Evolutionary conservation across 2,113 vertebrate species (phyloP).

Genomic region (Hemiscyllium ocellatum): DNA sequence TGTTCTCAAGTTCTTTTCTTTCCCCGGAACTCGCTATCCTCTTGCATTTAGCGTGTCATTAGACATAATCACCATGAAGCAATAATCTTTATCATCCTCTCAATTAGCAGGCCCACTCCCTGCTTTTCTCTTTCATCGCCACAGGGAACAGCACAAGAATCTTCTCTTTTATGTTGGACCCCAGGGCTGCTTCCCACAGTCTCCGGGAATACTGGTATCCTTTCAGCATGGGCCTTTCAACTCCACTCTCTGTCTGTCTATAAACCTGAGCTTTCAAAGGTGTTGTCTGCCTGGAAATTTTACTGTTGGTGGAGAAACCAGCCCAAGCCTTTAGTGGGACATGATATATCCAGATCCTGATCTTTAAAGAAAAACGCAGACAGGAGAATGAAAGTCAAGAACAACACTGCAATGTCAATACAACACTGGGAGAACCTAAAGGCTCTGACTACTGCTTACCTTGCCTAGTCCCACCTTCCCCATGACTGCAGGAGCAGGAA

Average conservation of each 20-base stretch:
- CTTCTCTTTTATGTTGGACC: neutral
- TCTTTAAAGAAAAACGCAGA: neutral
- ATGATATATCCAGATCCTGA: neutral
- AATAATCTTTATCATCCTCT: neutral
- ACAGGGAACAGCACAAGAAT: neutral
- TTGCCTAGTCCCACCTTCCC: neutral
- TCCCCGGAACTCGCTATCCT: neutral
- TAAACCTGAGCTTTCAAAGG: neutral
- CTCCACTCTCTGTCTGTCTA: neutral
- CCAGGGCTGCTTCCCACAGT: neutral
- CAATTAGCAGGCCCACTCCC: conserved; percentile 12
- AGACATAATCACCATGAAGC: neutral
- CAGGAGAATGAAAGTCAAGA: neutral
- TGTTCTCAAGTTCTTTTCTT: neutral
- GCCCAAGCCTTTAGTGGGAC: neutral
- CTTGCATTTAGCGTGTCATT: neutral
- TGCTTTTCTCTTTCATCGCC: conserved; percentile 8
- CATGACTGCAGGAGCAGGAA: neutral
- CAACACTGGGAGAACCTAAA: neutral
- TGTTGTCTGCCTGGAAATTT: neutral
- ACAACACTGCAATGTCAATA: neutral
- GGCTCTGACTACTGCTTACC: neutral
- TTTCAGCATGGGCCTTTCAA: neutral
- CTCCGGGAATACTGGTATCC: neutral
- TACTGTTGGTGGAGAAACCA: neutral